Conservation (phyloP, 2,888 invertebrate genomes). For the Brachyptera risi region DNA sequence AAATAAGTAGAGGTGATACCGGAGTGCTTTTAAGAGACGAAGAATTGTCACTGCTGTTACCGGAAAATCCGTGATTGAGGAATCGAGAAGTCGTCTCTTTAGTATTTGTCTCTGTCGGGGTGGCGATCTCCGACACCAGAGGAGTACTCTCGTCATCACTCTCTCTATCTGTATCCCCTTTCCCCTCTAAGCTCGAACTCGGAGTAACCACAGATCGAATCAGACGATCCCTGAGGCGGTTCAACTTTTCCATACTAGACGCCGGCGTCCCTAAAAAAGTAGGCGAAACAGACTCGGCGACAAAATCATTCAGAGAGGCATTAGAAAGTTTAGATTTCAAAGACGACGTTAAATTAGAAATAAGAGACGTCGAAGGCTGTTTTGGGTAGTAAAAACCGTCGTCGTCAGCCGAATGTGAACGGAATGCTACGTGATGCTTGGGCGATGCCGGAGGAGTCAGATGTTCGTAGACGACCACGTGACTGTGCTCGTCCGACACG, state of each 20-base stretch:
- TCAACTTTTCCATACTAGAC: constrained; percentile 41
- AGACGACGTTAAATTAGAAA: constrained; percentile 15
- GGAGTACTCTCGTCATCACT: constrained; percentile 68
- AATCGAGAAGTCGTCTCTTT: constrained; percentile 5
- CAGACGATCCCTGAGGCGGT: constrained; percentile 43
- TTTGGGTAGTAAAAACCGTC: constrained; percentile 23
- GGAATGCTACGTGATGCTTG: constrained; percentile 37
- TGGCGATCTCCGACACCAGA: constrained; percentile 52
- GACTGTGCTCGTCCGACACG: constrained; percentile 22
- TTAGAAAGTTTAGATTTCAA: constrained; percentile 16
- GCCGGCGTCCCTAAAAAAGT: constrained; percentile 33
- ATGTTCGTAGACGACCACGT: constrained; percentile 1
- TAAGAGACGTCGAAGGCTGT: constrained; percentile 20
- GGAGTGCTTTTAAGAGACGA: too few relatives aligned
- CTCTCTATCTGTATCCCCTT: constrained; percentile 47
- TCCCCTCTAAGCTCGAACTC: constrained; percentile 33
- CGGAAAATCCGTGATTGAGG: constrained; percentile 26
- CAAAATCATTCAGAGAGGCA: constrained; percentile 14
- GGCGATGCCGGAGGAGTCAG: constrained; percentile 41
- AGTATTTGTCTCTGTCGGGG: constrained; percentile 37
- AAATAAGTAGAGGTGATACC: constrained; percentile 24
- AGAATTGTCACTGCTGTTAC: constrained; percentile 27
- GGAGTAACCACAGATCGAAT: constrained; percentile 41
- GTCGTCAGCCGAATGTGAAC: constrained; percentile 42
- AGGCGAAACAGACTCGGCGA: constrained; percentile 20